Conservation (phyloP, 1,140 invertebrate genomes). For the Leptinotarsa lineolata region DNA sequence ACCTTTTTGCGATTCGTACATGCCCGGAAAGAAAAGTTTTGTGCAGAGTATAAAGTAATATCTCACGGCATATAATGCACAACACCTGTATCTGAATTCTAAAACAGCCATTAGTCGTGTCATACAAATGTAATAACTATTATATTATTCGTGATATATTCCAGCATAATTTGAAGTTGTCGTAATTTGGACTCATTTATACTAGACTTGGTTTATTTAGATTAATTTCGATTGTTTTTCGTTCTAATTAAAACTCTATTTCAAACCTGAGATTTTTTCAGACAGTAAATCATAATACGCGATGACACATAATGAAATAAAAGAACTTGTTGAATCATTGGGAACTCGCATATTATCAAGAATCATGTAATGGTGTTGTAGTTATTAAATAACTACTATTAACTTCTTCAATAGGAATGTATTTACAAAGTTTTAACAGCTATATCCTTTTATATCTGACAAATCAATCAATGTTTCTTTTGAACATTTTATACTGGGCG, state of each 20-base stretch:
- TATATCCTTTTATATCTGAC: no score
- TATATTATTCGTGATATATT: constrained; percentile 30
- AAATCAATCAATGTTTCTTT: no score
- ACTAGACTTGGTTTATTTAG: constrained; percentile 24
- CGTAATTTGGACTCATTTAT: constrained; percentile 30
- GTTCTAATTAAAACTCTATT: not conserved
- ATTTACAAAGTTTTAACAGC: no score
- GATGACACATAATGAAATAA: no score
- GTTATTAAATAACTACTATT: no score
- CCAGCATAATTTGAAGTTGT: constrained; percentile 22
- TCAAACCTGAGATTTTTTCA: not conserved
- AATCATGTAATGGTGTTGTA: no score
- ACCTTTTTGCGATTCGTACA: constrained; percentile 21
- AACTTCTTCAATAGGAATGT: no score
- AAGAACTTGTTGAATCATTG: no score
- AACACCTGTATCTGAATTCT: constrained; percentile 31
- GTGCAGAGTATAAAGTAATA: constrained; percentile 22
- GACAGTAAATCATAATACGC: no score
- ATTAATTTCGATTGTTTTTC: constrained; percentile 25
- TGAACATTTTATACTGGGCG: no score
- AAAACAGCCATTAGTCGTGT: constrained; percentile 28
- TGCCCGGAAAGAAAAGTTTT: constrained; percentile 21
- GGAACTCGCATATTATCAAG: no score
- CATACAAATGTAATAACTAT: constrained; percentile 30
- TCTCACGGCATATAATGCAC: constrained; percentile 29